Evolutionary conservation across 23 tunicate genomes (phyloP).

Genomic region (Diplosoma virens): DNA sequence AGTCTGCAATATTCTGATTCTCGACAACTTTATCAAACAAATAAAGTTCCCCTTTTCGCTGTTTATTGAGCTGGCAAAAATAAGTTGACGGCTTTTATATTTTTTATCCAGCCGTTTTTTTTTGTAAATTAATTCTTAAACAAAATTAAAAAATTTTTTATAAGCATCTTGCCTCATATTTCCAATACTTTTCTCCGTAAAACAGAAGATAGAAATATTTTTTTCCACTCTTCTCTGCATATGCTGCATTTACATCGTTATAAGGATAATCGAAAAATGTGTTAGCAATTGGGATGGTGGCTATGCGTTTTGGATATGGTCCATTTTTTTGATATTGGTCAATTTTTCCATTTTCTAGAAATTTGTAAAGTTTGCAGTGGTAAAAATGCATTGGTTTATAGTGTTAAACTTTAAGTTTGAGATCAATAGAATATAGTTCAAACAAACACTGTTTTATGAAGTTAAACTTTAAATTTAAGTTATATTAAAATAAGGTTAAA

Average conservation of each 20-base stretch:
- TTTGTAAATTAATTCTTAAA: no score
- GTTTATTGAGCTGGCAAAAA: no score
- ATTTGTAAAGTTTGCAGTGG: background rate
- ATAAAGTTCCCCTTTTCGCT: no score
- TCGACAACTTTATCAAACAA: no score
- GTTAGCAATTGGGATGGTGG: slow-evolving; percentile 3
- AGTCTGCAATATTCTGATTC: slow-evolving; percentile 10
- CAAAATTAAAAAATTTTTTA: background rate
- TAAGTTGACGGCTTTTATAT: no score
- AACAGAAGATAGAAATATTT: slow-evolving; percentile 17
- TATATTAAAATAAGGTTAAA: no score
- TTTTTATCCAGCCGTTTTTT: no score
- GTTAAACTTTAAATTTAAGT: background rate
- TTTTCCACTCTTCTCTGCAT: slow-evolving; percentile 25
- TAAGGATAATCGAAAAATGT: slow-evolving; percentile 40
- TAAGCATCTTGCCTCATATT: no score
- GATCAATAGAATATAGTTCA: no score
- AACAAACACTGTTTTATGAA: no score
- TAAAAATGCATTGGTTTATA: background rate
- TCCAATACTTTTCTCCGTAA: slow-evolving; percentile 39
- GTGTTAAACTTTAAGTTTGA: no score
- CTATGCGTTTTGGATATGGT: slow-evolving; percentile 7
- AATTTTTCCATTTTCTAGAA: slow-evolving; percentile 39
- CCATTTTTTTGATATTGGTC: slow-evolving; percentile 46
- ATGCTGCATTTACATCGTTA: slow-evolving; percentile 50